Evolutionary conservation across 2,888 invertebrate species (phyloP).

Genomic region (Caradrina clavipalpis): DNA sequence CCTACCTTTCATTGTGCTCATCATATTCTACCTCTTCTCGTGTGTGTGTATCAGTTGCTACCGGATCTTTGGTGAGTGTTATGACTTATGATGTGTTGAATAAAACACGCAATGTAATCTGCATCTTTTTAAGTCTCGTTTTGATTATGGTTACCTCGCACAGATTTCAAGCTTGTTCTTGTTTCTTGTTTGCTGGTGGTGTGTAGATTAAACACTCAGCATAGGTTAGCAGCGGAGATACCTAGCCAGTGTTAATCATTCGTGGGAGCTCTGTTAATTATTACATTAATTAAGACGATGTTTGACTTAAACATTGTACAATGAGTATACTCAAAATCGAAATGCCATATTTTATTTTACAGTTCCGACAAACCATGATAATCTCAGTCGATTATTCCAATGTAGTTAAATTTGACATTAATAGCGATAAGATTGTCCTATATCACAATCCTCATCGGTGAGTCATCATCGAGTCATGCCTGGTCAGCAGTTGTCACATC

Average conservation of each 20-base stretch:
- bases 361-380: background rate
- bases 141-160: no score
- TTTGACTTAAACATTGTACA: no score
- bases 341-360: no score
- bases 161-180: no score
- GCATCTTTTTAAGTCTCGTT: background rate
- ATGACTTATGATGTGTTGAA: background rate
- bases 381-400: constrained; percentile 2
- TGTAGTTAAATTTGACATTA: background rate
- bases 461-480: background rate
- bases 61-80: constrained; percentile 75
- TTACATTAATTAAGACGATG: no score
- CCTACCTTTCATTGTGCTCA: constrained; percentile 69
- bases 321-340: no score
- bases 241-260: no score
- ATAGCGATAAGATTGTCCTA: constrained; percentile 2
- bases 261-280: no score
- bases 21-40: constrained; percentile 72
- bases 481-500: background rate
- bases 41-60: constrained; percentile 80
- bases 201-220: no score
- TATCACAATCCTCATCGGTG: background rate
- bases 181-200: no score
- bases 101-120: constrained; percentile 7
- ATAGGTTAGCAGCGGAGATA: no score